These are phyloP conservation scores for Polyodon spathula DNA, from an alignment of 2,113 vertebrate species.

Conservation along the genomic window DNA sequence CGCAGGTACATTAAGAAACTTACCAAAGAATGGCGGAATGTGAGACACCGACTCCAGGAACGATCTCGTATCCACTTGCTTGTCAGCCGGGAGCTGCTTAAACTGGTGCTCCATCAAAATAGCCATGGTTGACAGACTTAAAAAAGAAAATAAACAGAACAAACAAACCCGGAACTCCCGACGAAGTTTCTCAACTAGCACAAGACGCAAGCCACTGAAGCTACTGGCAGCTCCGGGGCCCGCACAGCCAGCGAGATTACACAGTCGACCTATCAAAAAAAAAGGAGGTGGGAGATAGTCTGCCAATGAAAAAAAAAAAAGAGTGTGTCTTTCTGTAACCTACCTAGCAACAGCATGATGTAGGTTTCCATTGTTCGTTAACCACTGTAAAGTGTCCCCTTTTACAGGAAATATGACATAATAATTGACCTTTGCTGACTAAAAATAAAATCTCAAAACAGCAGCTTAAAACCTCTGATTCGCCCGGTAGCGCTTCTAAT, in stretches of 20 bases:
- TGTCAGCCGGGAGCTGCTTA: conserved; percentile 78
- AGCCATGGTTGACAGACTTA: conserved; percentile 55
- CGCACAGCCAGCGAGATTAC: background rate
- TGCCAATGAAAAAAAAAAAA: conserved; percentile 1
- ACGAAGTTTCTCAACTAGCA: background rate
- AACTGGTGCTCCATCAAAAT: conserved; percentile 86
- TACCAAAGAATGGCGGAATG: conserved; percentile 86
- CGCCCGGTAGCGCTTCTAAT: too few relatives aligned
- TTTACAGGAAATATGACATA: too few relatives aligned
- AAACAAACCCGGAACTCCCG: conserved; percentile 42
- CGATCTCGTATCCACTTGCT: conserved; percentile 75
- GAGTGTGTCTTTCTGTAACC: background rate
- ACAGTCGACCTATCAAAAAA: conserved; percentile 8
- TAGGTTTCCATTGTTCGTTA: too few relatives aligned
- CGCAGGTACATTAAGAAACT: conserved; percentile 34
- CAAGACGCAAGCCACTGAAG: background rate
- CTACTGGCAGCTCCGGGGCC: conserved; percentile 3
- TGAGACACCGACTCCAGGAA: conserved; percentile 82
- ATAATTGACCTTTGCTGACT: too few relatives aligned
- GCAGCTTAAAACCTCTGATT: too few relatives aligned
- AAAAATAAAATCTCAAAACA: too few relatives aligned
- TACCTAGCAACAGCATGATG: too few relatives aligned
- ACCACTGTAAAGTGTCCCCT: too few relatives aligned
- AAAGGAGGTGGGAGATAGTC: conserved; percentile 8
- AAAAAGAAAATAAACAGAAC: background rate